Evolutionary conservation across 2,113 vertebrate genomes (phyloP).

Genomic region (Trinectes maculatus): DNA sequence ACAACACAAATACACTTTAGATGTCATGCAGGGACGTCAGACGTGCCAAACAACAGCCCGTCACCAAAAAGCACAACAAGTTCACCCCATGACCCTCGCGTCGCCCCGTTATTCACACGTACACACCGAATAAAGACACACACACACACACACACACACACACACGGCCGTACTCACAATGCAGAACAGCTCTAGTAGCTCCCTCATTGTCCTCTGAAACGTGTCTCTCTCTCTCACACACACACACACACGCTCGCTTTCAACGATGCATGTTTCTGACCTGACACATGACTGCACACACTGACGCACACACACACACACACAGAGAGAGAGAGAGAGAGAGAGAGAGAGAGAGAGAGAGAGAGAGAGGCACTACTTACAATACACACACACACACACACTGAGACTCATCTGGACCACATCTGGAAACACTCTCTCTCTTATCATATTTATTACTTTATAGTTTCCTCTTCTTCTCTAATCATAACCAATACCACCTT

Average conservation of each 20-base stretch:
- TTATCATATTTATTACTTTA: not conserved
- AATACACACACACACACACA: too few species aligned
- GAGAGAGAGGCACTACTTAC: too few species aligned
- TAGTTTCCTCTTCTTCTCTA: not conserved
- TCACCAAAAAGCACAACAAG: constrained; percentile 23
- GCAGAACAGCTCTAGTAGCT: constrained; percentile 77
- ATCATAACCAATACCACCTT: not conserved
- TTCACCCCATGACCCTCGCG: constrained; percentile 42
- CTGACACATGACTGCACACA: constrained; percentile 71
- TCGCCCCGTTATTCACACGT: constrained; percentile 38
- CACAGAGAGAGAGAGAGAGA: not conserved
- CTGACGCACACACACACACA: constrained; percentile 44
- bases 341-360: not conserved
- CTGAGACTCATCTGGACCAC: constrained; percentile 19
- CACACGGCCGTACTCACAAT: constrained; percentile 73
- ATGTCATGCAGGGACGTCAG: not conserved
- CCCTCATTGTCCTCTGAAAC: constrained; percentile 80
- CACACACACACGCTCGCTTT: constrained; percentile 66
- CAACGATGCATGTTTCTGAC: constrained; percentile 67
- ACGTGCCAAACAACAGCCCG: constrained; percentile 16
- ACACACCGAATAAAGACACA: constrained; percentile 43
- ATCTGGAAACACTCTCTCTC: constrained; percentile 12
- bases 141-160: constrained; percentile 37
- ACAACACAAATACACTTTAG: not conserved
- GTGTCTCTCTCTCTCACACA: constrained; percentile 66